Base-by-base conservation (phyloP, 2,888 invertebrate genomes). In the Girardia tigrina region DNA sequence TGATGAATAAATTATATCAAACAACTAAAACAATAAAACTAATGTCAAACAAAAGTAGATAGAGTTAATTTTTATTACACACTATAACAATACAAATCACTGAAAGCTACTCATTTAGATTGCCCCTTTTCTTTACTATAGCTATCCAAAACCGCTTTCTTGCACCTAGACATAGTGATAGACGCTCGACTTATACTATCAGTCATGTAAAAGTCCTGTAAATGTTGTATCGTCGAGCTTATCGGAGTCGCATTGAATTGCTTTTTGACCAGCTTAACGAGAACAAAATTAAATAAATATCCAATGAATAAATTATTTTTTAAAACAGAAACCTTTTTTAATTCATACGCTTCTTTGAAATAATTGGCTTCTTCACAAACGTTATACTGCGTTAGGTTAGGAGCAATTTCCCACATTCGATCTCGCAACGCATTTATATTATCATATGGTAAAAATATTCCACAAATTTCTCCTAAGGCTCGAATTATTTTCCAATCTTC, bases 401-500 rank as follows among this genome's bases (percentile, higher is more conserved):
- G 97, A 73, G 94, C 90, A 70, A 95, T 81, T 86, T 94, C 89
- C 78, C 88, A 88, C 80, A 98, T 86, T 29, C 97, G 88, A 74
- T 86, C 86, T 78, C 95, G 88, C 14, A 98, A 86, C 81, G 92
- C 91, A 79, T 89, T 88, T 79, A 94, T 85, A 76, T 87, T 89
- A 83, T 95, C 94, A 84, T 97, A 98, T 0, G 92, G 91, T 56
- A 94, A 87, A 23, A 88, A 86, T 73, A 86, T 83, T 28, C 89
- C 90, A 74, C 77, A 82, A 81, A 95, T 91, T 87, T 98, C 95
- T 0, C 95, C 94, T 8, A 98, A 86, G 0, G 98, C 98, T 78
- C 98, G 88, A 80, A 98, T 88, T 80, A 98, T 92, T 87, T 97
- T 97, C 98, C 98, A 98, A 86, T 97, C 95, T 81, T 92, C 92